Percentiles rank a stretch among this genome's conserved stretches.
Conservation (phyloP, 2,888 invertebrate species). For the Eledone cirrhosa region DNA sequence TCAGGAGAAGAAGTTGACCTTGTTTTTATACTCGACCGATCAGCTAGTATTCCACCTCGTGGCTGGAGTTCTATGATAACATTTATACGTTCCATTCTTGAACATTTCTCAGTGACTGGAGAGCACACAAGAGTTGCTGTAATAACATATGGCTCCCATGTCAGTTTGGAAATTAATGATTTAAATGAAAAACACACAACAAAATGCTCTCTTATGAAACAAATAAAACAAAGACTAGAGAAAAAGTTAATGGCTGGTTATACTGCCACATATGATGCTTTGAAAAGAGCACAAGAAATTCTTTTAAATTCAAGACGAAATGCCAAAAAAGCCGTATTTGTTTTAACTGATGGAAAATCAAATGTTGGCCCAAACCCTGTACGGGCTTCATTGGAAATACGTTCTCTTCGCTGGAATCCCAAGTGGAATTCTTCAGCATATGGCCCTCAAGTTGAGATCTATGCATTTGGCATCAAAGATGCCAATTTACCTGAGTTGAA, state of each 20-base stretch:
- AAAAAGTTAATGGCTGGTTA: slow-evolving; percentile 42
- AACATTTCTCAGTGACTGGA: slow-evolving; percentile 47
- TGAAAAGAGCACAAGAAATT: slow-evolving; percentile 37
- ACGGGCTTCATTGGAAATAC: slow-evolving; percentile 43
- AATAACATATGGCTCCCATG: slow-evolving; percentile 43
- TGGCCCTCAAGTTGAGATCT: slow-evolving; percentile 52
- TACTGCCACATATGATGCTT: slow-evolving; percentile 45
- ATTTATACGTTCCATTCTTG: slow-evolving; percentile 45
- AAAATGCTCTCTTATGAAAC: slow-evolving; percentile 43
- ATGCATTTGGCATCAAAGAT: slow-evolving; percentile 46
- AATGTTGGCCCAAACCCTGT: slow-evolving; percentile 50
- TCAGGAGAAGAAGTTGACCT: slow-evolving; percentile 41
- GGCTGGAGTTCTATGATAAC: slow-evolving; percentile 45
- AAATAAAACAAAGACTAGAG: slow-evolving; percentile 33
- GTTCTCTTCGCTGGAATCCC: slow-evolving; percentile 42
- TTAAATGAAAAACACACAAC: slow-evolving; percentile 39
- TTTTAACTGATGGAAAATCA: slow-evolving; percentile 49
- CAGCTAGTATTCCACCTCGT: slow-evolving; percentile 39
- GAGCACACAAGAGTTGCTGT: slow-evolving; percentile 49
- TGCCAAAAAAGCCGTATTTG: slow-evolving; percentile 45
- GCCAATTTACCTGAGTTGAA: slow-evolving; percentile 43
- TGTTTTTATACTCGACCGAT: slow-evolving; percentile 48
- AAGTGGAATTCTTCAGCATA: slow-evolving; percentile 38
- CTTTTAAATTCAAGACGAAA: slow-evolving; percentile 35
- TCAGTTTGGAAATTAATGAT: slow-evolving; percentile 44